Percentiles rank a stretch among this genome's conserved stretches.
Conservation (phyloP, 2,113 vertebrate species). For the Mus musculus region GRCm39 chr9:92390501-92391000, state of each 20-base stretch:
- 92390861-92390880: background rate
- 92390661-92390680: background rate
- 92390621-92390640: background rate
- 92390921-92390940: background rate
- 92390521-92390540: background rate
- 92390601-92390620: background rate
- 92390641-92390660: background rate
- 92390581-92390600: background rate
- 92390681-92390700: conserved; percentile 4
- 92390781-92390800: background rate
- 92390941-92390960: background rate
- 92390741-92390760: background rate
- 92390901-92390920: background rate
- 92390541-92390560: background rate
- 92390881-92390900: background rate
- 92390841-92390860: conserved; percentile 22
- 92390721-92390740: background rate
- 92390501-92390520: background rate
- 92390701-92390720: background rate
- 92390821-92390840: background rate
- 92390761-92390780: background rate
- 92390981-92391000: background rate
- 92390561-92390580: background rate
- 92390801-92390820: background rate
- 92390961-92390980: background rate